A percentile compares a stretch with the other conserved stretches of the same genome.
Conservation (phyloP, 2,113 vertebrate species). For the Ictalurus punctatus region DNA sequence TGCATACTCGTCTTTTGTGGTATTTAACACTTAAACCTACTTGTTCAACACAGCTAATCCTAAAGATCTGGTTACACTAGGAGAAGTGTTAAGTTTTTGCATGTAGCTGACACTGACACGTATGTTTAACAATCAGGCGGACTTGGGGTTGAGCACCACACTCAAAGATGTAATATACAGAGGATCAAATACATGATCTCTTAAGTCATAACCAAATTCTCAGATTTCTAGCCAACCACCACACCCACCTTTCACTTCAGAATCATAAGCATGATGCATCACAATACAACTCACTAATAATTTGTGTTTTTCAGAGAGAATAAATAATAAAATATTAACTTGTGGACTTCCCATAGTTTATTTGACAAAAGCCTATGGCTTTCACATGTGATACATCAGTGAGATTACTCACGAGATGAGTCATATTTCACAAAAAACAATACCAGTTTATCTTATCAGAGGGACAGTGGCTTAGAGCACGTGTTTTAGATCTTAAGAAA, state of each 20-base stretch:
- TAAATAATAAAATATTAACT: neutral
- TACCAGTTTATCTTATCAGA: neutral
- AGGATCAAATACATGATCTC: slow-evolving; percentile 13
- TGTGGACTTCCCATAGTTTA: neutral
- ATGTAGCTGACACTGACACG: neutral
- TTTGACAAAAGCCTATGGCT: neutral
- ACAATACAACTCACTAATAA: neutral
- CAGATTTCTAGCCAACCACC: neutral
- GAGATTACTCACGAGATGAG: neutral
- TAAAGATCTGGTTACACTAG: slow-evolving; percentile 18
- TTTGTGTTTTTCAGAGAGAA: neutral
- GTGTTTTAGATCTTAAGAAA: neutral
- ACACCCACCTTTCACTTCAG: neutral
- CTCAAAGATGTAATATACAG: slow-evolving; percentile 8
- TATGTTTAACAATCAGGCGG: neutral
- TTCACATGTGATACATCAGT: neutral
- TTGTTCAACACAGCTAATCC: slow-evolving; percentile 18
- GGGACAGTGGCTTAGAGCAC: neutral
- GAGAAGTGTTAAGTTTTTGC: neutral
- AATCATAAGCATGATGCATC: neutral
- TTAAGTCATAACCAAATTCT: slow-evolving; percentile 26
- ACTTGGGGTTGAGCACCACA: neutral
- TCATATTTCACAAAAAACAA: neutral
- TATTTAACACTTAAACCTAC: neutral
- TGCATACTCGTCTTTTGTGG: neutral